Percentiles rank a stretch among this genome's conserved stretches.
phyloP scores from a whole-genome alignment of 2,113 vertebrate genomes.

The Athene cunicularia region DNA sequence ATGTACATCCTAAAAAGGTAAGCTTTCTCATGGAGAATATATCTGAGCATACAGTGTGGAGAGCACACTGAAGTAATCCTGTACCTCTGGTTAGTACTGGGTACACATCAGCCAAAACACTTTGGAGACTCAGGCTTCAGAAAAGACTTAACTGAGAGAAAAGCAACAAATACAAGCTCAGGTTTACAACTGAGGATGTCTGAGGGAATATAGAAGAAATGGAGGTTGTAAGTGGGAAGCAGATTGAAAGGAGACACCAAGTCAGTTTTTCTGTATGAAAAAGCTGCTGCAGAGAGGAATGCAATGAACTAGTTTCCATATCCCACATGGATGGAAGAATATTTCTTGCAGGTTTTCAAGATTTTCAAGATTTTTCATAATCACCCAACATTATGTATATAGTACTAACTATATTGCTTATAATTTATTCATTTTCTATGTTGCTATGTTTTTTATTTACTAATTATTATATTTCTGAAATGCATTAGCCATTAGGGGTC shows the following conservation, averaged over 20 bases:
- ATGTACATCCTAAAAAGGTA: not conserved
- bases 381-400: not conserved
- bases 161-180: not conserved
- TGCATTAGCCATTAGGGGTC: not conserved
- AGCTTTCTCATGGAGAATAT: not conserved
- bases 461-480: not conserved
- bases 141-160: not conserved
- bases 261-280: not conserved
- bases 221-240: not conserved
- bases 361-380: not conserved
- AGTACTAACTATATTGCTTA: not conserved
- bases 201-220: not conserved
- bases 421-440: not conserved
- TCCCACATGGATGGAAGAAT: not conserved
- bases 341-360: too few species aligned
- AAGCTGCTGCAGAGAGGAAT: not conserved
- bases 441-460: not conserved
- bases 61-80: not conserved
- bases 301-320: not conserved
- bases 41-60: fast-evolving
- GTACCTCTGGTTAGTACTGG: not conserved
- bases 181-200: not conserved
- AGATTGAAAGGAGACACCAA: not conserved
- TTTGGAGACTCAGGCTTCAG: not conserved
- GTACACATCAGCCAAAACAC: not conserved